Evolutionary conservation across 2,888 invertebrate genomes (phyloP), one percentile per base, ranked within the genome.

Genomic region (Cosmopolites sordidus): DNA sequence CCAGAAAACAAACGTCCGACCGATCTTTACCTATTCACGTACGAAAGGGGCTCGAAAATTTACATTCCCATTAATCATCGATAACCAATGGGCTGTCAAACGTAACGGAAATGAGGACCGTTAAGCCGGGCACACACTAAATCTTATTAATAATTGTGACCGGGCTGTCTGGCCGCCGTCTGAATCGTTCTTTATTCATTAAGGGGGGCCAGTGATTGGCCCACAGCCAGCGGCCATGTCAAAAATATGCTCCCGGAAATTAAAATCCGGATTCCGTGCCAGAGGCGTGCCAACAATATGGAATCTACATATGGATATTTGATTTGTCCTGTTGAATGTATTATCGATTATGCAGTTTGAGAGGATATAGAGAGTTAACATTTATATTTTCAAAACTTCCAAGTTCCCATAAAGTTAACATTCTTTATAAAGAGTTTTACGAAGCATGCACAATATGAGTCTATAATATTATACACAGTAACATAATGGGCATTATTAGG

Each of bases 121-220:
- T 61, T 61, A 62, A 61, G 60, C 58, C 48, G 60, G 59, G 63
- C 60, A 54, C 57, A 50, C 59, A 60, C 57, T 64, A 64, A 65
- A 64, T 64, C 64, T 64, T 64, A 64, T 61, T 65, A 65, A 62
- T 65, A 64, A 61, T 59, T 63, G 60, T 58, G 45, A 48, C 47
- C 46, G 42, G 16, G 33, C 43, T 43, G 43, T 49, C 53, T 44
- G 27, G 41, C 45, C 22, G 29, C 16, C 47, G 47, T 39, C 47
- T 33, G 29, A 54, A 33, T 42, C 50, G 55, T 51, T 51, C 55
- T 55, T 55, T 55, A 55, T 55, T 55, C 55, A 55, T 55, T 55
- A 51, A 47, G 40, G 47, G 17, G 8, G 12, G 33, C 41, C 54
- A 29, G 47, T 57, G 53, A 57, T 57, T 57, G 57, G 57, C 57